Evolutionary conservation across 2,797 vertebrate genomes (phyloP).

Genomic region (Macropus fuliginosus): DNA sequence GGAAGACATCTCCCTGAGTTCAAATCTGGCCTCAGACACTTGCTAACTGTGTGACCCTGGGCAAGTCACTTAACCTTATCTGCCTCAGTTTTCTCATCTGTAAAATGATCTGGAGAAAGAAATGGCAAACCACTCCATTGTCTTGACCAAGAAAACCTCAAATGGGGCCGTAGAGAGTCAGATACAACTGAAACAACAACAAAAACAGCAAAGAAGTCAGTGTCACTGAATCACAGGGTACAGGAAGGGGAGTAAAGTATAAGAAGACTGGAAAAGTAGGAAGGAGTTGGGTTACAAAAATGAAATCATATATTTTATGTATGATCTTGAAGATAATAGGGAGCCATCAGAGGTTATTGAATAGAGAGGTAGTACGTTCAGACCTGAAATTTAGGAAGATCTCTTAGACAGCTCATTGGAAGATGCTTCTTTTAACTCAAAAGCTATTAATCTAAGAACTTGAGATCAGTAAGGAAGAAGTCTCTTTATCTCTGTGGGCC

Average conservation of each 20-base stretch:
- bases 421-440: neutral
- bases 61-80: neutral
- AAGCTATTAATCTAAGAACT: neutral
- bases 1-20: neutral
- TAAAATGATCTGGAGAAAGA: neutral
- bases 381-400: neutral
- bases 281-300: neutral
- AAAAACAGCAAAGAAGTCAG: neutral
- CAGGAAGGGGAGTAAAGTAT: neutral
- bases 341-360: neutral
- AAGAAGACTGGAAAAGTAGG: neutral
- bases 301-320: neutral
- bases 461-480: neutral
- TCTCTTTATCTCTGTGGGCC: neutral
- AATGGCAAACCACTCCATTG: neutral
- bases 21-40: neutral
- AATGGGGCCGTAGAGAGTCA: neutral
- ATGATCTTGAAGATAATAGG: neutral
- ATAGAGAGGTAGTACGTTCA: neutral
- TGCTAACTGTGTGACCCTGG: neutral
- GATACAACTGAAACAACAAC: neutral
- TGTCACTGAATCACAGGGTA: neutral
- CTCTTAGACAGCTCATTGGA: neutral
- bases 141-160: neutral
- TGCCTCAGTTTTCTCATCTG: neutral